Evolutionary conservation across 2,797 vertebrate species (phyloP).

Genomic region (Margarornis squamiger): DNA sequence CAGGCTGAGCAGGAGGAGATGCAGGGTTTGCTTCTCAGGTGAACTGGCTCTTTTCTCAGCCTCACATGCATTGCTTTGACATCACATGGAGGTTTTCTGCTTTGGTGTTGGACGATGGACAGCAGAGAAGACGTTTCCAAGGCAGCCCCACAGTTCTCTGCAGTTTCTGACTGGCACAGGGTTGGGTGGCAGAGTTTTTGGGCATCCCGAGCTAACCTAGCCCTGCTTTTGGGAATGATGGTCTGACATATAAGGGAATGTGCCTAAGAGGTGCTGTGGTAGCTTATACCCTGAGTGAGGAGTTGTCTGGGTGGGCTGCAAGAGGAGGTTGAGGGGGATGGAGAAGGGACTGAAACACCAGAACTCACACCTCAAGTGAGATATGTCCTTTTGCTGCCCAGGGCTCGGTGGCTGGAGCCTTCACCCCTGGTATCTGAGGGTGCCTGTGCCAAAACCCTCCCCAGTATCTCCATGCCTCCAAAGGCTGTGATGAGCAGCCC

Average conservation of each 20-base stretch:
- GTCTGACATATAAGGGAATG: not conserved
- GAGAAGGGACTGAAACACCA: not conserved
- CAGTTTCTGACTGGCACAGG: not conserved
- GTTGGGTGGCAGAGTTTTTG: not conserved
- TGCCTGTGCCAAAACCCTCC: not conserved
- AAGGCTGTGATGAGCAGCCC: not conserved
- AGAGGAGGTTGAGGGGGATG: not conserved
- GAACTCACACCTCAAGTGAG: not conserved
- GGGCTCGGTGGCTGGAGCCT: not conserved
- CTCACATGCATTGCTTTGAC: not conserved
- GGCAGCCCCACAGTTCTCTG: not conserved
- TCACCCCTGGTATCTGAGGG: not conserved
- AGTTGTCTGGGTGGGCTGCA: not conserved
- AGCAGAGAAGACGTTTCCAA: not conserved
- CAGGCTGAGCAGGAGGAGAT: not conserved
- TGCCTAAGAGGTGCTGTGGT: not conserved
- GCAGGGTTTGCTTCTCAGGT: not conserved
- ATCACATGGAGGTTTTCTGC: not conserved
- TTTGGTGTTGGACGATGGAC: not conserved
- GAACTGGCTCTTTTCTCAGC: not conserved
- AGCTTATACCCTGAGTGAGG: not conserved
- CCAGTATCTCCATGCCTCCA: rapidly evolving
- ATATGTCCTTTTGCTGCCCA: not conserved
- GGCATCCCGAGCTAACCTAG: not conserved
- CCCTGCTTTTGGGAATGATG: not conserved